Conservation (phyloP, 2,113 vertebrate species). For the Pao palembangensis region DNA sequence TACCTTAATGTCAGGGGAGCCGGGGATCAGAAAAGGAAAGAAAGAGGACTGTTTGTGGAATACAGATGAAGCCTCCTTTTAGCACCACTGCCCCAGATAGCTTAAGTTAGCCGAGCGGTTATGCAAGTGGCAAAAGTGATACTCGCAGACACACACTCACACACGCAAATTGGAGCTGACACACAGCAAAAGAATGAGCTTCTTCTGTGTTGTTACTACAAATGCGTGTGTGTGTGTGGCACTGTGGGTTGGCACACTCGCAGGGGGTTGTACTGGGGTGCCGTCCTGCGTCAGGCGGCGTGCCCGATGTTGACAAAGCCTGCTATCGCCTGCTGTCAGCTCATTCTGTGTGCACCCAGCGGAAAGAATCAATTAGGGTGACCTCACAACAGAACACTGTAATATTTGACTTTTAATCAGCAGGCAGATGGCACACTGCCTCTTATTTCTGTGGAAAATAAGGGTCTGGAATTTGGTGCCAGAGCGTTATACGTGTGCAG, state of each 20-base stretch:
- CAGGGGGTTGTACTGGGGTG: conserved; percentile 58
- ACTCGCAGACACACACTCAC: conserved; percentile 41
- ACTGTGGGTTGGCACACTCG: conserved; percentile 60
- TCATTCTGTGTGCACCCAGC: conserved; percentile 66
- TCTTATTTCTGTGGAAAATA: conserved; percentile 61
- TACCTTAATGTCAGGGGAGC: conserved; percentile 48
- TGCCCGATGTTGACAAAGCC: conserved; percentile 76
- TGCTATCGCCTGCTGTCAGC: conserved; percentile 75
- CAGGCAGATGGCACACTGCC: conserved; percentile 45
- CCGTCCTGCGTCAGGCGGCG: conserved; percentile 63
- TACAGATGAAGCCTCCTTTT: conserved; percentile 50
- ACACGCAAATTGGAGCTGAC: conserved; percentile 41
- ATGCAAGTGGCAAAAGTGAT: conserved; percentile 41
- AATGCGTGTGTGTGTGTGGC: conserved; percentile 56
- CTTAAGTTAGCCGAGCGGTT: conserved; percentile 51
- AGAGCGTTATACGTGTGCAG: conserved; percentile 10
- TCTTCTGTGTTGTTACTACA: conserved; percentile 42
- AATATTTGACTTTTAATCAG: conserved; percentile 76
- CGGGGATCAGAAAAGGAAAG: conserved; percentile 19
- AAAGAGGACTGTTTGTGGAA: conserved; percentile 36
- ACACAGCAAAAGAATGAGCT: conserved; percentile 51
- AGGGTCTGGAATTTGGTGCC: conserved; percentile 38
- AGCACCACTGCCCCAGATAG: conserved; percentile 48
- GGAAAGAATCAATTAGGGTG: conserved; percentile 76
- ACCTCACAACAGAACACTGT: conserved; percentile 70